Evolutionary conservation across 2,888 invertebrate genomes (phyloP).

Genomic region (Litoditis marina): DNA sequence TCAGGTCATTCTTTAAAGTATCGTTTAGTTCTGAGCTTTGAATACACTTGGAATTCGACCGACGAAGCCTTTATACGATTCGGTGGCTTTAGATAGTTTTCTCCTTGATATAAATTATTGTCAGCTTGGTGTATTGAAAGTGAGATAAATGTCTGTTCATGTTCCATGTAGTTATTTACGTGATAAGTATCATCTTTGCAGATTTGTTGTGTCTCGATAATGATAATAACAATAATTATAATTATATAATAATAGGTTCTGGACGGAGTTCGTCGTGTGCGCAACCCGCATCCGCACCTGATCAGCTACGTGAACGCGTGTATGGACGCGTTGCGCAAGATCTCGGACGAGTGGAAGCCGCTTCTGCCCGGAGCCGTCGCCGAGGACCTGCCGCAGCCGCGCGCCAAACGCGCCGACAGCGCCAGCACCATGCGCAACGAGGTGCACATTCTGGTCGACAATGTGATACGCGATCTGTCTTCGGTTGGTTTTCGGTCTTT

Average conservation of each 20-base stretch:
- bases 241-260: constrained; percentile 15
- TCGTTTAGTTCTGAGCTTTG: no score
- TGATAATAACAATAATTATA: not conserved
- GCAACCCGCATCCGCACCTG: constrained; percentile 27
- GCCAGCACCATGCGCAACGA: constrained; percentile 21
- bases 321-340: constrained; percentile 23
- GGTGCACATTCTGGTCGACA: constrained; percentile 28
- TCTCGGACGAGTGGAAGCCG: constrained; percentile 13
- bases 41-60: no score
- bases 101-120: no score
- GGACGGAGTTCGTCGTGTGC: constrained; percentile 30
- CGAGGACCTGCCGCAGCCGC: constrained; percentile 15
- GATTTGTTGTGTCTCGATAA: no score
- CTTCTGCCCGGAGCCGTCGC: constrained; percentile 16
- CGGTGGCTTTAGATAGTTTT: no score
- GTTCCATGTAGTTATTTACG: no score
- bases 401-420: constrained; percentile 17
- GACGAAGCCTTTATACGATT: no score
- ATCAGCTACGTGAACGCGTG: constrained; percentile 28
- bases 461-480: constrained; percentile 26
- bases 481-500: constrained; percentile 5
- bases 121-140: no score
- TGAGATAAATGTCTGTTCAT: no score
- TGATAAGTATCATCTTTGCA: no score
- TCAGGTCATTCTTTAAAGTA: no score